Evolutionary conservation across 2,888 invertebrate genomes (phyloP).

Genomic region (Apamea epomidion): DNA sequence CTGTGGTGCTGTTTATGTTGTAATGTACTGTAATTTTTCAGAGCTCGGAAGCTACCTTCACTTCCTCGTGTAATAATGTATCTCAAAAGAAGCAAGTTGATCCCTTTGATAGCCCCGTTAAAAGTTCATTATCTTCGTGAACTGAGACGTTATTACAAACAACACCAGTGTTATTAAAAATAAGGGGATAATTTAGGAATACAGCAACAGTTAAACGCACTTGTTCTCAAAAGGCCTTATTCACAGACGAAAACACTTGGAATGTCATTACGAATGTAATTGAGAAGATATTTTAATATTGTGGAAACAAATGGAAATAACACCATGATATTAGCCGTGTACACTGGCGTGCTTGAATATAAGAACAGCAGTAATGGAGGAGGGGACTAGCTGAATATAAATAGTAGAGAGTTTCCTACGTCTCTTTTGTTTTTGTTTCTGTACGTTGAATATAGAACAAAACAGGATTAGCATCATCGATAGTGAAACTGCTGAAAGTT

Average conservation of each 20-base stretch:
- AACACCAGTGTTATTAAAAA: conserved; percentile 37
- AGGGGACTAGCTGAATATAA: conserved; percentile 38
- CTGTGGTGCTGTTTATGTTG: conserved; percentile 8
- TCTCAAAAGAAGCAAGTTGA: conserved; percentile 10
- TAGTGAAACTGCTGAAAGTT: conserved; percentile 64
- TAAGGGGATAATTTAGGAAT: conserved; percentile 33
- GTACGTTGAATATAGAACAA: conserved; percentile 38
- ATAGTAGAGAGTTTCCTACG: conserved; percentile 25
- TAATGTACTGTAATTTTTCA: conserved; percentile 24
- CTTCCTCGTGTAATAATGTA: conserved; percentile 5
- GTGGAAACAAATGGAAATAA: conserved; percentile 38
- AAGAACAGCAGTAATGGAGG: conserved; percentile 32
- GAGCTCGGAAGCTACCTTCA: conserved; percentile 4
- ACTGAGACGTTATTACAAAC: conserved; percentile 3
- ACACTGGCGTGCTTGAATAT: conserved; percentile 45
- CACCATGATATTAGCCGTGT: conserved; percentile 37
- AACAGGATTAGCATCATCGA: conserved; percentile 56
- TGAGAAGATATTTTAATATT: conserved; percentile 50
- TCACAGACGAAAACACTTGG: conserved; percentile 26
- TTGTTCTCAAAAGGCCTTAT: conserved; percentile 34
- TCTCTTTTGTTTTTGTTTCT: conserved; percentile 47
- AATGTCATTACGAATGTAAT: conserved; percentile 48
- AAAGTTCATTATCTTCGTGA: conserved; percentile 8
- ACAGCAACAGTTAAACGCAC: conserved; percentile 37
- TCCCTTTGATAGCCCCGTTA: conserved; percentile 23